Conservation (phyloP, 2,888 invertebrate genomes). For the Phyto melanocephala region DNA sequence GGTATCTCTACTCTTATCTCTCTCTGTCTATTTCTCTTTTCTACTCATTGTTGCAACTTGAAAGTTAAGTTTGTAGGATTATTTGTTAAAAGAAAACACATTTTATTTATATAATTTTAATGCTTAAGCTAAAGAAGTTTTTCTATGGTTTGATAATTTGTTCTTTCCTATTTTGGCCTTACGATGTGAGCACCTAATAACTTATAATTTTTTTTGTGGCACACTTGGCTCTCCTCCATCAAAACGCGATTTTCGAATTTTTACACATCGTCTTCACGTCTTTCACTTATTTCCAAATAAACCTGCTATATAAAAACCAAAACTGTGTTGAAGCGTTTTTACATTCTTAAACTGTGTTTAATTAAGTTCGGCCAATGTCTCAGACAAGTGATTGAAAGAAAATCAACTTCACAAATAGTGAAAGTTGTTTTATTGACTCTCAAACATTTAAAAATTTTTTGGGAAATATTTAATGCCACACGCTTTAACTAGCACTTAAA, state of each 20-base stretch:
- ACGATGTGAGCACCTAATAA: not conserved
- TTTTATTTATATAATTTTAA: not conserved
- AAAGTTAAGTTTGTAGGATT: slow-evolving; percentile 9
- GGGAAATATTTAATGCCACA: too few species aligned
- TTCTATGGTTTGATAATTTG: not conserved
- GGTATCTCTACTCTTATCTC: not conserved
- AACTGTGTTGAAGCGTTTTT: not conserved
- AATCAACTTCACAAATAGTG: too few species aligned
- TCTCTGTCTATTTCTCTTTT: too few species aligned
- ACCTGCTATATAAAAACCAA: not conserved
- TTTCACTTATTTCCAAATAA: not conserved
- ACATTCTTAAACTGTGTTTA: not conserved
- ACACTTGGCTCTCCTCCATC: not conserved
- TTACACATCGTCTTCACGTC: too few species aligned
- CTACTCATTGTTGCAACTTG: slow-evolving; percentile 6
- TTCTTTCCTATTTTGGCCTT: not conserved
- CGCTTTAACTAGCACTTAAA: too few species aligned
- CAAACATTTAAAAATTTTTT: too few species aligned
- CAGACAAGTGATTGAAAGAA: not conserved
- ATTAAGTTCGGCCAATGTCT: not conserved
- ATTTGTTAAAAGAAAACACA: not conserved
- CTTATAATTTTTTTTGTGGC: slow-evolving; percentile 18
- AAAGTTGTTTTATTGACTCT: too few species aligned
- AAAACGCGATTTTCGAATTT: not conserved
- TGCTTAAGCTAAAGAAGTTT: not conserved